phyloP scores from a whole-genome alignment of 2,797 vertebrate genomes.

The Coregonus suidteri region DNA sequence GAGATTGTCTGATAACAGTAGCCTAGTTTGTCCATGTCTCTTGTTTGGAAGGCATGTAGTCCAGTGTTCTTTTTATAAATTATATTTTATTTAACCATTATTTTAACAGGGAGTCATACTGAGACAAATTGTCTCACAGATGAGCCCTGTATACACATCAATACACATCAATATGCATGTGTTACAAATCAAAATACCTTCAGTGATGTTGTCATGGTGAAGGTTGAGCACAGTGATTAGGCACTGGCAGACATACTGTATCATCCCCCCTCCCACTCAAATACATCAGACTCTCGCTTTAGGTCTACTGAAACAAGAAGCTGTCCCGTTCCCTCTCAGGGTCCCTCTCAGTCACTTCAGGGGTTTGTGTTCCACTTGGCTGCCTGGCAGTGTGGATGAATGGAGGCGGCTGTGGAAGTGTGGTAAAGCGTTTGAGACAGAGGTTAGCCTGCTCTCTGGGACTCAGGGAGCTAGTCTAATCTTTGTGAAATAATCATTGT shows the following conservation, averaged over 20 bases:
- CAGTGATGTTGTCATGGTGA: not conserved
- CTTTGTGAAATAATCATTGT: conserved; percentile 52
- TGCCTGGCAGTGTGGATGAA: conserved; percentile 41
- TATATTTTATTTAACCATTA: not conserved
- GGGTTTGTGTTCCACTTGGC: conserved; percentile 48
- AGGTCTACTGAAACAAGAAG: conserved; percentile 21
- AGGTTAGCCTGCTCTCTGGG: conserved; percentile 3
- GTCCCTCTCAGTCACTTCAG: conserved; percentile 34
- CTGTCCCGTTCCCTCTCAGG: not conserved
- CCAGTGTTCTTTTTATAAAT: not conserved
- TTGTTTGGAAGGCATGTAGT: not conserved
- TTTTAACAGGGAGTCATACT: too few relatives aligned
- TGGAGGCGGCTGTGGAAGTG: conserved; percentile 40
- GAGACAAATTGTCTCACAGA: too few relatives aligned
- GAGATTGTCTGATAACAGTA: not conserved
- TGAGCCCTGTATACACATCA: too few relatives aligned
- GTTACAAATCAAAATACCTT: not conserved
- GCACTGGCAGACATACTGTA: not conserved
- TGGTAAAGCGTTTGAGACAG: conserved; percentile 40
- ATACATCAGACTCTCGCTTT: not conserved
- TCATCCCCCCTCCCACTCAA: not conserved
- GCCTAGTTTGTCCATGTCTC: not conserved
- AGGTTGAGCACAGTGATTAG: not conserved
- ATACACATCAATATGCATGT: too few relatives aligned
- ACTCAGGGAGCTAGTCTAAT: conserved; percentile 2